phyloP scores from a whole-genome alignment of 92 coral and sea anemone species.

The Phenganax stokvisi region DNA sequence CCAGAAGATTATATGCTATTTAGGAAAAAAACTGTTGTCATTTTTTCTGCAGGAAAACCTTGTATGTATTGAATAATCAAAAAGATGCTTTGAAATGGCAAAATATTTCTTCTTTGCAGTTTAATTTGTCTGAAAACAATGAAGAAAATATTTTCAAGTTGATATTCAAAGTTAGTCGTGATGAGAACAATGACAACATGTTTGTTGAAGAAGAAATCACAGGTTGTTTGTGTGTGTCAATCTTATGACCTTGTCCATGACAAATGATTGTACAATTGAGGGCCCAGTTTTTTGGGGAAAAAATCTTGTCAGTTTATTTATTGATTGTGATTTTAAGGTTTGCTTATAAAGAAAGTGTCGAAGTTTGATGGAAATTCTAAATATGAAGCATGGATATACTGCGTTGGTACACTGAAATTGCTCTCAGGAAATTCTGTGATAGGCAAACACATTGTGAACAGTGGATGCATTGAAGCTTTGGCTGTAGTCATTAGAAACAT shows the following conservation, averaged over 20 bases:
- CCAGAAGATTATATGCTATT: too few species aligned
- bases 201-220: conserved; percentile 82
- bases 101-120: conserved; percentile 47
- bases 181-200: conserved; percentile 83
- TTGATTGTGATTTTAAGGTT: conserved; percentile 38
- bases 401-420: conserved; percentile 80
- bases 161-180: conserved; percentile 80
- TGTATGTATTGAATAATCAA: too few species aligned
- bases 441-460: conserved; percentile 62
- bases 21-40: too few species aligned
- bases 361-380: conserved; percentile 59
- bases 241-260: too few species aligned
- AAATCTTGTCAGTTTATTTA: neutral
- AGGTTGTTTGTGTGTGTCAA: conserved; percentile 33
- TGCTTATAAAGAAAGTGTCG: conserved; percentile 61
- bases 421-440: conserved; percentile 67
- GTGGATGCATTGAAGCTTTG: conserved; percentile 62
- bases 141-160: conserved; percentile 85
- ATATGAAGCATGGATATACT: conserved; percentile 78
- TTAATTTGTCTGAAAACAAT: conserved; percentile 89
- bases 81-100: too few species aligned
- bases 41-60: neutral
- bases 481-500: conserved; percentile 61
- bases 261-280: neutral
- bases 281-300: neutral